Base-by-base conservation (phyloP, 2,888 invertebrate species). In the Lucinisca nassula region DNA sequence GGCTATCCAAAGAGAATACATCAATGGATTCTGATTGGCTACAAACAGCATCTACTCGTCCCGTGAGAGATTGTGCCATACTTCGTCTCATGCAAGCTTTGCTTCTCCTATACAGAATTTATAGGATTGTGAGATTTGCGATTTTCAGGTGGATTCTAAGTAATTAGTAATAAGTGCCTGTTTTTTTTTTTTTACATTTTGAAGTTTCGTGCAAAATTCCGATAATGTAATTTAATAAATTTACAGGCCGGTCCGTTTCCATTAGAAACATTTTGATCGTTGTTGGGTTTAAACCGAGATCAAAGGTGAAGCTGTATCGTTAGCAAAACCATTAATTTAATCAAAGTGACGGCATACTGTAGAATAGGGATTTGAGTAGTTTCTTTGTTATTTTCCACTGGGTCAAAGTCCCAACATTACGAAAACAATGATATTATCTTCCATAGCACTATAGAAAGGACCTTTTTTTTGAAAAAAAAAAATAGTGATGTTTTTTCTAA, bases 21-120 rank as follows among this genome's bases (percentile, higher is more conserved):
- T 89, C 85, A 89, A 86, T 85, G 85, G 84, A 85, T 89, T 89
- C 88, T 89, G 88, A 89, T 89, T 89, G 88, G 85, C 78, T 77
- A 84, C 80, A 85, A 89, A 86, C 85, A 85, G 76, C 74, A 76
- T 74, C 30, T 78, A 38, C 51, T 67, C 61, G 37, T 35, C 86
- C 88, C 88, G 67, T 79, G 85, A 79, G 88, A 67, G 35, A 79
- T 73, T 75, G 74, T 21, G 70, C 79, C 83, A 61, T 83, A 70
- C 78, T 78, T 79, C 81, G 81, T 74, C 67, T 80, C 67, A 80
- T 80, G 76, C 77, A 85, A 78, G 75, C 82, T 73, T 24, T 83
- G 75, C 67, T 78, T 45, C 72, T 61, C 55, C 21, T 4, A 79
- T 61, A 79, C 58, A 58, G 27, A n/a, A 27, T 24, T 58, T n/a